phyloP scores from a whole-genome alignment of 2,888 invertebrate genomes.

The Calameuta filiformis region DNA sequence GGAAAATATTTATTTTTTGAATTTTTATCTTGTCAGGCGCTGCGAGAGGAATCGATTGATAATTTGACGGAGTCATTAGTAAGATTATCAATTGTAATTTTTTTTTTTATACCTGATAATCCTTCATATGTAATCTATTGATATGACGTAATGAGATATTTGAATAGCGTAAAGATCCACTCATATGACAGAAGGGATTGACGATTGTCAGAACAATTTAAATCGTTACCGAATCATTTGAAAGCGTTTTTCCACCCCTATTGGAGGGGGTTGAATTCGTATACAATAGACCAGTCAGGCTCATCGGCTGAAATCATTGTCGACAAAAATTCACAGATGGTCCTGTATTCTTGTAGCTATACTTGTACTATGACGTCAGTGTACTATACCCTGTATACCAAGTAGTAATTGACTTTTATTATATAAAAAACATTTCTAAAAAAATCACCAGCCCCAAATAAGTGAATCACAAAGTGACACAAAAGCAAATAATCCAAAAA shows the following conservation, averaged over 20 bases:
- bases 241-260: conserved; percentile 38
- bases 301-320: conserved; percentile 60
- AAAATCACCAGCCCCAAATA: not conserved
- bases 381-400: conserved; percentile 6
- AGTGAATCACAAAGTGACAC: not conserved
- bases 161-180: not conserved
- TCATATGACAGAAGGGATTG: not conserved
- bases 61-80: not conserved
- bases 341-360: conserved; percentile 1
- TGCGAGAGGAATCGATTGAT: not conserved
- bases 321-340: conserved; percentile 57
- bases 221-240: conserved; percentile 43
- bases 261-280: conserved; percentile 32
- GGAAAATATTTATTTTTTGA: not conserved
- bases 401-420: conserved; percentile 57
- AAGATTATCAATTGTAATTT: not conserved
- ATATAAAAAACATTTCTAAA: conserved; percentile 14
- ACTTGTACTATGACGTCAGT: not conserved
- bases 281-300: conserved; percentile 50
- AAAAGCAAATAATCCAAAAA: no score
- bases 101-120: not conserved
- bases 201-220: conserved; percentile 35
- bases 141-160: not conserved
- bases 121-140: not conserved
- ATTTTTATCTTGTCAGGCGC: not conserved